Evolutionary conservation across 2,113 vertebrate genomes (phyloP), one percentile per base, ranked within the genome.

Genomic region (Calidris pygmaea): DNA sequence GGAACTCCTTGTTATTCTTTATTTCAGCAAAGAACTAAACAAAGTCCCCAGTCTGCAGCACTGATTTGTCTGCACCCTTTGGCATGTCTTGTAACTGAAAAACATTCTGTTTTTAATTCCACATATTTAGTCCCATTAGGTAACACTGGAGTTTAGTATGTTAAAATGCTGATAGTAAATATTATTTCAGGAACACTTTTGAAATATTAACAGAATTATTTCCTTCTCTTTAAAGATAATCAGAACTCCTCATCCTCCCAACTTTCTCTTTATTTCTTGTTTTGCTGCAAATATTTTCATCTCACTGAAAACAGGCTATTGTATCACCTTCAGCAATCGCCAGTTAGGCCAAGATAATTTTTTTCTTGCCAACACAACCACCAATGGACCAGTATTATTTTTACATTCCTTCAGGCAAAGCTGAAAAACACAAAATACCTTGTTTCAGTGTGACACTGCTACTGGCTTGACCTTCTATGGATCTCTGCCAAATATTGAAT

Each of bases 321-420:
- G 72, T 87, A 88, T 90, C 80, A 95, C 27, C 12, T 84, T 94
- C 60, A 93, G 59, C 30, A 79, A 66, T 81, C 75, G 43, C 68
- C 96, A 96, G 62, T 95, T 97, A 97, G 95, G 96, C 72, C 85
- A 87, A 92, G 72, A 26, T 66, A 29, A 84, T 39, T 95, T 91
- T 92, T 87, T 94, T 73, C 74, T 87, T 95, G 76, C 77, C 74
- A 77, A 70, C 59, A 90, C 43, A 87, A 73, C 77, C 47, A 70
- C 77, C 29, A 41, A 19, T 23, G 47, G 93, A 75, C n/a, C 32
- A 56, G 52, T n/a, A n/a, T 83, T 87, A 91, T 76, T 87, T 89
- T 53, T 87, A 58, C 53, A 45, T 94, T 97, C 71, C 84, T 96
- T 75, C 37, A 94, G 84, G 91, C 95, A 94, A 59, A 95, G 63